Evolutionary conservation across 2,888 invertebrate species (phyloP).

Genomic region (Andrena hattorfiana): DNA sequence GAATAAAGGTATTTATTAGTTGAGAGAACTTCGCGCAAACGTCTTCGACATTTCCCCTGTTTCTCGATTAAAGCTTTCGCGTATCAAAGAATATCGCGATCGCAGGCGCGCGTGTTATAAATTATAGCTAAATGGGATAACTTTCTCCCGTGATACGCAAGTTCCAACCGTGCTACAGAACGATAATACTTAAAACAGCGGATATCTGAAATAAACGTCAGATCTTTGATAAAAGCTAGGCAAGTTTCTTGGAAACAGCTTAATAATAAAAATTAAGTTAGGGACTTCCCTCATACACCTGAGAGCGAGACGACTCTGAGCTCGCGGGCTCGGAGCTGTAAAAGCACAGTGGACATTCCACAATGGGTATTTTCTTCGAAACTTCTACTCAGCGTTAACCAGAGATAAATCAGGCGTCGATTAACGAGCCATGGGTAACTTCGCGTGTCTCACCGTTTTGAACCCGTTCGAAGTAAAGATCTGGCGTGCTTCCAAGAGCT

Average conservation of each 20-base stretch:
- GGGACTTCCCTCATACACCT: background rate
- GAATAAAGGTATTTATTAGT: too few species aligned
- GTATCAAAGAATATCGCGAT: constrained; percentile 9
- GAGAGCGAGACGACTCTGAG: background rate
- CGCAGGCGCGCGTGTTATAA: background rate
- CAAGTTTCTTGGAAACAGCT: constrained; percentile 28
- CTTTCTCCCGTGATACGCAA: constrained; percentile 4
- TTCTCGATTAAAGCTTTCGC: background rate
- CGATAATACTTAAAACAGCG: background rate
- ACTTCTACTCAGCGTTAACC: constrained; percentile 28
- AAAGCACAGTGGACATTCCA: constrained; percentile 6
- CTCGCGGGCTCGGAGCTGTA: background rate
- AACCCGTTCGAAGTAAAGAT: constrained; percentile 51
- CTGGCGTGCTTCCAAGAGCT: constrained; percentile 70
- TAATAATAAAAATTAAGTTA: constrained; percentile 7
- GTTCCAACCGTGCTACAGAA: background rate
- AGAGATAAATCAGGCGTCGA: constrained; percentile 65
- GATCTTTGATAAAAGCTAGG: background rate
- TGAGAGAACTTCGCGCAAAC: background rate
- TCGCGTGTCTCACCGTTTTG: constrained; percentile 46
- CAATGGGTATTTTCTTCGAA: constrained; percentile 47
- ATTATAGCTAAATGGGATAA: constrained; percentile 22
- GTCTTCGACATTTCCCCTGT: background rate
- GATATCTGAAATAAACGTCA: constrained; percentile 9
- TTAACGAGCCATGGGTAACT: constrained; percentile 63